Evolutionary conservation across 2,888 invertebrate genomes (phyloP).

Genomic region (Pollenia angustigena): DNA sequence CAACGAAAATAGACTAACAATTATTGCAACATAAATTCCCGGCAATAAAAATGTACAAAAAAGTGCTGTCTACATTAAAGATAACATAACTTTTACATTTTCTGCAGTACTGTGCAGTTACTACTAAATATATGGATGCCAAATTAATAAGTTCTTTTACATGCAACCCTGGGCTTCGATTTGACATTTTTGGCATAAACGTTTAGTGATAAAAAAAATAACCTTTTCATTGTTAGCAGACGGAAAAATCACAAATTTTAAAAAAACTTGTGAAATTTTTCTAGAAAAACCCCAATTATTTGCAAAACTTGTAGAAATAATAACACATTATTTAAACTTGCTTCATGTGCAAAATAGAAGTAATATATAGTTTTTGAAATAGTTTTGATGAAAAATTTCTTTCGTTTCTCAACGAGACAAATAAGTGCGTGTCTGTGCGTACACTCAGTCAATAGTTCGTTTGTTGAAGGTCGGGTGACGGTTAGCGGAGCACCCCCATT

Average conservation of each 20-base stretch:
- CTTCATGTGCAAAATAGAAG: background rate
- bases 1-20: too few species aligned
- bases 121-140: too few species aligned
- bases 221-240: conserved; percentile 52
- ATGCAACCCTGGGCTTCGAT: conserved; percentile 62
- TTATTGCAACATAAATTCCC: too few species aligned
- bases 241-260: background rate
- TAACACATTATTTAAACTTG: conserved; percentile 6
- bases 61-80: too few species aligned
- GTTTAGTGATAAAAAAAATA: conserved; percentile 63
- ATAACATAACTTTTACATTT: too few species aligned
- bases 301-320: background rate
- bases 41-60: too few species aligned
- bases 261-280: conserved; percentile 35
- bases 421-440: conserved; percentile 17
- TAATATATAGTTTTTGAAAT: conserved; percentile 29
- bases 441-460: conserved; percentile 33
- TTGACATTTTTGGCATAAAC: conserved; percentile 64
- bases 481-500: conserved; percentile 46
- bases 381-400: background rate
- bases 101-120: too few species aligned
- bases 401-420: conserved; percentile 48
- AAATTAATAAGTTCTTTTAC: too few species aligned
- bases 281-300: conserved; percentile 13
- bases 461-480: conserved; percentile 65